These are phyloP conservation scores for Drosophila subpulchrella DNA, from an alignment of 1,140 invertebrate genomes.

Conservation along the genomic window DNA sequence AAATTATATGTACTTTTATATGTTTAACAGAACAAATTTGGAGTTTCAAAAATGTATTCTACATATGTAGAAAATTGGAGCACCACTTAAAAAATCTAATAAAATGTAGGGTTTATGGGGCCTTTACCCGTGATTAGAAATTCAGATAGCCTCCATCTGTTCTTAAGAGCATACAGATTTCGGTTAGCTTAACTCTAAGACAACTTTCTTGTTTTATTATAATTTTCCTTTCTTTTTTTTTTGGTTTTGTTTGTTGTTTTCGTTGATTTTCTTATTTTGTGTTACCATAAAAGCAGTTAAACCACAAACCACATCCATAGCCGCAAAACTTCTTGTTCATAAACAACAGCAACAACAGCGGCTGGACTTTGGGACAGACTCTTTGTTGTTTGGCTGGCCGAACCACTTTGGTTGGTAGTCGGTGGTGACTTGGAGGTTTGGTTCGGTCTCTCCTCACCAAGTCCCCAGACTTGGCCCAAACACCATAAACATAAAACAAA, in stretches of 20 bases:
- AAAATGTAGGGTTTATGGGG: too few species aligned
- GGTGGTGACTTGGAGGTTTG: slow-evolving; percentile 32
- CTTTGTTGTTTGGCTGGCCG: slow-evolving; percentile 80
- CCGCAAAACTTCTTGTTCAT: slow-evolving; percentile 78
- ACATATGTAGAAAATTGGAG: too few species aligned
- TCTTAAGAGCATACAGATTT: slow-evolving; percentile 33
- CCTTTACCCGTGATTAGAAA: background rate
- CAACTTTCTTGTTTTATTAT: slow-evolving; percentile 59
- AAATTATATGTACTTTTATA: too few species aligned
- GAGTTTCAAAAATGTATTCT: too few species aligned
- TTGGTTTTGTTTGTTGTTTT: slow-evolving; percentile 41
- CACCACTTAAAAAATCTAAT: too few species aligned
- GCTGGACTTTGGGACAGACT: slow-evolving; percentile 67
- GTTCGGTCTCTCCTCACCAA: background rate
- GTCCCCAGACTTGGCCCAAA: slow-evolving; percentile 56
- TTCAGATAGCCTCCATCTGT: background rate
- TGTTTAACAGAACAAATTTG: too few species aligned
- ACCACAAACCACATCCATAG: slow-evolving; percentile 82
- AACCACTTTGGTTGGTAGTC: slow-evolving; percentile 59
- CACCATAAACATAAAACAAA: slow-evolving; percentile 81
- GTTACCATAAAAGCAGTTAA: slow-evolving; percentile 81
- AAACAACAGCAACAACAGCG: slow-evolving; percentile 50
- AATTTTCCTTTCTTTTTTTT: slow-evolving; percentile 44
- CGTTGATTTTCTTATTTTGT: slow-evolving; percentile 49
- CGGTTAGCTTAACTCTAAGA: background rate